These are phyloP conservation scores for Strigamia crassipes DNA, from an alignment of 2,888 invertebrate genomes.

Conservation along the genomic window DNA sequence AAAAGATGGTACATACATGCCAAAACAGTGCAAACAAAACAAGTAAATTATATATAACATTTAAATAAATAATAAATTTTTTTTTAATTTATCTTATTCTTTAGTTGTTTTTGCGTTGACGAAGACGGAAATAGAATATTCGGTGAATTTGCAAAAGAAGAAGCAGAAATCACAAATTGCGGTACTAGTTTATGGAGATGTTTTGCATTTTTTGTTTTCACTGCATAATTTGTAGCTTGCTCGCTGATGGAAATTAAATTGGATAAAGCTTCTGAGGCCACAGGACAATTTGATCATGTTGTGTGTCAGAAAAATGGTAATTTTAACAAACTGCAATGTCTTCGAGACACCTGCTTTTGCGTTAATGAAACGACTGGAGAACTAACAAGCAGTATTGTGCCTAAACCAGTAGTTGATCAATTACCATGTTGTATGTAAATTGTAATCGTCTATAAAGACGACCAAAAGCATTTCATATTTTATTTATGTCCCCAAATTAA, in stretches of 20 bases:
- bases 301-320: slow-evolving; percentile 63
- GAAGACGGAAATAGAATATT: slow-evolving; percentile 67
- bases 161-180: slow-evolving; percentile 69
- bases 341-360: slow-evolving; percentile 72
- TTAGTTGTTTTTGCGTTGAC: slow-evolving; percentile 71
- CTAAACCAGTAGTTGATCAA: slow-evolving; percentile 65
- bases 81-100: slow-evolving; percentile 50
- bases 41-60: slow-evolving; percentile 49
- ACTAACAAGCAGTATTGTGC: slow-evolving; percentile 64
- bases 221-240: not conserved
- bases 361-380: slow-evolving; percentile 67
- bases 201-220: not conserved
- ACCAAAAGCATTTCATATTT: not conserved
- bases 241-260: slow-evolving; percentile 5
- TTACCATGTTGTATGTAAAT: slow-evolving; percentile 70
- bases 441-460: not conserved
- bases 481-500: not conserved
- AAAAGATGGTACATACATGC: slow-evolving; percentile 65
- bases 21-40: slow-evolving; percentile 72
- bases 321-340: slow-evolving; percentile 72
- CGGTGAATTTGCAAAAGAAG: slow-evolving; percentile 68
- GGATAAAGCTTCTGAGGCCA: not conserved
- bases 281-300: not conserved
- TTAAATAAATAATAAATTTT: slow-evolving; percentile 35
- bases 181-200: slow-evolving; percentile 58